Base-by-base conservation (phyloP, 2,113 vertebrate species). In the Clarias gariepinus region DNA sequence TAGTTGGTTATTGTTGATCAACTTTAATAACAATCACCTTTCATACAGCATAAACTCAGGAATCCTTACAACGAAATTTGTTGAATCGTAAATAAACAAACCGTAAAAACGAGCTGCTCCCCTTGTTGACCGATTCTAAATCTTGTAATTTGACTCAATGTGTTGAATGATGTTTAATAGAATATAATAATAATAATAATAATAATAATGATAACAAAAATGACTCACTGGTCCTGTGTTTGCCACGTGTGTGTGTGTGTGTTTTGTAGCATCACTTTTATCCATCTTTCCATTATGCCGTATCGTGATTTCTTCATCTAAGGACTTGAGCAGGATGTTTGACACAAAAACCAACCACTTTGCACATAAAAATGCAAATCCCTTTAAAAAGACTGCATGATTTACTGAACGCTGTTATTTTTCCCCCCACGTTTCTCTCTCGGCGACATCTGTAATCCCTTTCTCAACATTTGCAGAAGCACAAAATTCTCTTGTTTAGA, bases 91-190 rank as follows among this genome's bases (percentile, higher is more conserved):
- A 21, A 60, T 21, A 4, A 21, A 19, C 3, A 21, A 60, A 61
- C 15, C 3, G 16, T 10, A 11, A 33, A 28, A 3, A 21, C 33
- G 21, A 71, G 68, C 68, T 36, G 15, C 68, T 36, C 7, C 33
- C 19, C 18, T 71, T 36, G 30, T 6, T n/a, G 63, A 66, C 10
- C 3, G 28, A 69, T 30, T n/a, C 4, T 28, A 28, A 64, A 61
- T 61, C 7, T 61, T 23, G 60, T 25, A 61, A 23, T 61, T 23
- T 23, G 9, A 9, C 21, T 66, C 3, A 12, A 66, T n/a, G 30
- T 33, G 92, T 58, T 81, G 86, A 81, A 91, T 92, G 90, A 86
- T 91, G 90, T 85, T 86, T n/a, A 73, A 69, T 87, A 36, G 33
- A 36, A 36, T 36, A 7, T 6, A 47, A 47, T 47, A 47, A 47